Conservation (phyloP, 1,140 invertebrate species). For the Helicoverpa zea region DNA sequence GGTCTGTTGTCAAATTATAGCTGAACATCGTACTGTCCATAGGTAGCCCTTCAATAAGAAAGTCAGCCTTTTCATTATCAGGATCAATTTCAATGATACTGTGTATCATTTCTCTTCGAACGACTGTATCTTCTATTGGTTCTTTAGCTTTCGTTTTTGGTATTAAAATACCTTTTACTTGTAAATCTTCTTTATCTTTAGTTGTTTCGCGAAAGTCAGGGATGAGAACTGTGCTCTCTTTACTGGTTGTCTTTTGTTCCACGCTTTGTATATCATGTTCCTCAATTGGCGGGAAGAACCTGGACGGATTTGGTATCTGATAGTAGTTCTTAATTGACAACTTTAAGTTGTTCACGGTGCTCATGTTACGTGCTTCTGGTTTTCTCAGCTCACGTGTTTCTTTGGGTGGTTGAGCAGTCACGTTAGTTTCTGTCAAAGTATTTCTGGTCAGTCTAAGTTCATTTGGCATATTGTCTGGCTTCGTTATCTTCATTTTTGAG, state of each 20-base stretch:
- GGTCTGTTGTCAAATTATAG: conserved; percentile 57
- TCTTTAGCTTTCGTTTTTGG: conserved; percentile 25
- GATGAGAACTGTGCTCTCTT: conserved; percentile 58
- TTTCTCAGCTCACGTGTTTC: not conserved
- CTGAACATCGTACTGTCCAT: conserved; percentile 50
- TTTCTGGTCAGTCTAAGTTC: conserved; percentile 67
- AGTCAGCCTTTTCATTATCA: conserved; percentile 65
- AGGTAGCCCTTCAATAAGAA: conserved; percentile 62
- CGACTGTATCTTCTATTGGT: conserved; percentile 28
- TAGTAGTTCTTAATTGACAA: conserved; percentile 56
- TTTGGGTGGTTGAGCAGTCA: conserved; percentile 5
- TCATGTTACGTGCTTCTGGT: not conserved
- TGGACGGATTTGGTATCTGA: conserved; percentile 61
- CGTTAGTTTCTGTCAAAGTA: conserved; percentile 57
- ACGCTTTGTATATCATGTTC: conserved; percentile 53
- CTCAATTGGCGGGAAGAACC: conserved; percentile 65
- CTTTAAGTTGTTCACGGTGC: conserved; percentile 39
- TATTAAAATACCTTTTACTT: conserved; percentile 61
- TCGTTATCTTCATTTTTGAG: conserved; percentile 62
- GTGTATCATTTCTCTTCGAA: conserved; percentile 37
- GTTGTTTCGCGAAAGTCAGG: conserved; percentile 26
- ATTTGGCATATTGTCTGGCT: conserved; percentile 50
- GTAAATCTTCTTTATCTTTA: conserved; percentile 50
- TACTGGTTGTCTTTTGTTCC: conserved; percentile 47
- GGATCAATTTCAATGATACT: conserved; percentile 44